phyloP scores from a whole-genome alignment of 1,140 invertebrate genomes.

The Littorina saxatilis region DNA sequence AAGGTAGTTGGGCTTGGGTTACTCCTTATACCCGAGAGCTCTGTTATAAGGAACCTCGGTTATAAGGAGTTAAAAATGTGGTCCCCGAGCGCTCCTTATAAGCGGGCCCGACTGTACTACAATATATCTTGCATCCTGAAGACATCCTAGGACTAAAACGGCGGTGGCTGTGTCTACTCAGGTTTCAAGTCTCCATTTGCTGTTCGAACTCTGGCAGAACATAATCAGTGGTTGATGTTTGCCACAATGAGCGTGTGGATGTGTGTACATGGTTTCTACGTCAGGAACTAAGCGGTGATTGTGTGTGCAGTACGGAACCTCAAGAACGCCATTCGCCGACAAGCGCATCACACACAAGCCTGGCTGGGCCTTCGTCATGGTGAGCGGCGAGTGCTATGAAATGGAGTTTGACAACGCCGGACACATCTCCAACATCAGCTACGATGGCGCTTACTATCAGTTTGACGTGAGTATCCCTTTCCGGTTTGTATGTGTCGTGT shows the following conservation, averaged over 20 bases:
- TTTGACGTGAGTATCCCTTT: slow-evolving; percentile 59
- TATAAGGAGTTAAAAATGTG: too few species aligned
- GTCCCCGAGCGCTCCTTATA: too few species aligned
- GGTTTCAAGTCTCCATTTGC: neutral
- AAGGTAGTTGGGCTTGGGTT: too few species aligned
- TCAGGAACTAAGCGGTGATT: neutral
- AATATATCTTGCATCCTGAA: too few species aligned
- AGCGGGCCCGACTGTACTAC: too few species aligned
- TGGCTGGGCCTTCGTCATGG: slow-evolving; percentile 59
- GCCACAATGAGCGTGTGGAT: neutral
- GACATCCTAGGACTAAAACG: too few species aligned
- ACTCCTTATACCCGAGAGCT: too few species aligned
- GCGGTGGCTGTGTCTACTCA: neutral
- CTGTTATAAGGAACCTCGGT: too few species aligned
- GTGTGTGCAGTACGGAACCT: slow-evolving; percentile 45
- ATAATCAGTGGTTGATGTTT: too few species aligned
- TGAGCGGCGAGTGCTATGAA: slow-evolving; percentile 51
- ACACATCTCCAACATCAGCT: slow-evolving; percentile 65
- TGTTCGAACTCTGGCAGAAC: neutral
- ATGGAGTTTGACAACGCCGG: slow-evolving; percentile 57
- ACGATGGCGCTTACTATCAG: slow-evolving; percentile 55
- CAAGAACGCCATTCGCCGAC: slow-evolving; percentile 41
- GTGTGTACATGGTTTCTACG: neutral
- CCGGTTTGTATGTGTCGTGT: neutral
- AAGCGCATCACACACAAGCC: slow-evolving; percentile 61